phyloP scores from a whole-genome alignment of 2,113 vertebrate species.

The Forbesichthys agassizii region DNA sequence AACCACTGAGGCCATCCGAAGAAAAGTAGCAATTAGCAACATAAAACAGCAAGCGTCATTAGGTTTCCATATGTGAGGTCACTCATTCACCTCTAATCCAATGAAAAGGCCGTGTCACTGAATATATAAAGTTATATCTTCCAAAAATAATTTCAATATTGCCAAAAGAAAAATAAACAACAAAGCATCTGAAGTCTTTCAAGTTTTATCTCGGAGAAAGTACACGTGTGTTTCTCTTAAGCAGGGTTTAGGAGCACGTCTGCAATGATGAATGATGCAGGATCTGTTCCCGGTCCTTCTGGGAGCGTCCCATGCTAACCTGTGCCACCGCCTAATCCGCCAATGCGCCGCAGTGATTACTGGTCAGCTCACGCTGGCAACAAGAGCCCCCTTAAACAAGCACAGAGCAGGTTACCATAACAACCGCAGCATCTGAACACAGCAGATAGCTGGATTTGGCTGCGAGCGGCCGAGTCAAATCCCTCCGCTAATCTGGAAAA shows the following conservation, averaged over 20 bases:
- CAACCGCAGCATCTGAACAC: constrained; percentile 74
- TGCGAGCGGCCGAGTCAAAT: constrained; percentile 72
- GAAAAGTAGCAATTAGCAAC: too few species aligned
- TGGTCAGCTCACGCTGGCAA: constrained; percentile 75
- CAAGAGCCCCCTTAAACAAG: constrained; percentile 68
- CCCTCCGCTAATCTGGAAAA: constrained; percentile 65
- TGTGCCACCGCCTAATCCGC: constrained; percentile 66
- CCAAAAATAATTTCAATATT: too few species aligned
- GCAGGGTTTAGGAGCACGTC: constrained; percentile 8
- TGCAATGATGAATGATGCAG: constrained; percentile 63
- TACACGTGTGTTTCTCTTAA: constrained; percentile 5
- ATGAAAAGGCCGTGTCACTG: too few species aligned
- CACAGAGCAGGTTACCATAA: constrained; percentile 75
- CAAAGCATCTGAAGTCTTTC: too few species aligned
- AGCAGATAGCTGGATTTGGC: constrained; percentile 82
- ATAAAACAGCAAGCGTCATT: too few species aligned
- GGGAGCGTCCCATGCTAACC: constrained; percentile 55
- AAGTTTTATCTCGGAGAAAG: background rate
- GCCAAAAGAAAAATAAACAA: too few species aligned
- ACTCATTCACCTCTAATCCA: too few species aligned
- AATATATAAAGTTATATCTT: too few species aligned
- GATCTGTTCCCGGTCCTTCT: constrained; percentile 44
- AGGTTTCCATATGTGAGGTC: too few species aligned
- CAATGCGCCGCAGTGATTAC: constrained; percentile 69
- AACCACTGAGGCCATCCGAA: too few species aligned